These are phyloP conservation scores for Fopius arisanus DNA, from an alignment of 1,140 invertebrate genomes.

Conservation along the genomic window DNA sequence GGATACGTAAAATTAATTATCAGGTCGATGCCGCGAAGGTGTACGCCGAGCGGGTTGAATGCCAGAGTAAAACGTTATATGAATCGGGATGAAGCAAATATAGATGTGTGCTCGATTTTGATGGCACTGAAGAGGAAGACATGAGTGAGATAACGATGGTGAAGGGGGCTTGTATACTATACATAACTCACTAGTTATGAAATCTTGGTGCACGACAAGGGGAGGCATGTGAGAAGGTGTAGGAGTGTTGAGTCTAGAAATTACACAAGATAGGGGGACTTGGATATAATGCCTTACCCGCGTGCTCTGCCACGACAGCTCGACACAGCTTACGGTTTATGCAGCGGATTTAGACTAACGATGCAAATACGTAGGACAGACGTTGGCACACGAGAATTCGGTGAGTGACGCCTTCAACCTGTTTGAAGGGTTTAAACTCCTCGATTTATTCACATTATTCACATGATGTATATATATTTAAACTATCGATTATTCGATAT, in stretches of 20 bases:
- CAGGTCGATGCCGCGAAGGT: slow-evolving; percentile 44
- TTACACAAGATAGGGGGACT: slow-evolving; percentile 49
- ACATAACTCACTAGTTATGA: slow-evolving; percentile 23
- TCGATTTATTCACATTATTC: neutral
- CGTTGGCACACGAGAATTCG: slow-evolving; percentile 43
- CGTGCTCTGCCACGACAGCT: slow-evolving; percentile 35
- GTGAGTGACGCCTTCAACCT: slow-evolving; percentile 23
- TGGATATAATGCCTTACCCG: slow-evolving; percentile 47
- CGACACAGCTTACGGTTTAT: slow-evolving; percentile 45
- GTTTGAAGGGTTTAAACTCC: slow-evolving; percentile 19
- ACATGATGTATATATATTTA: neutral
- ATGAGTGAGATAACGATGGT: neutral
- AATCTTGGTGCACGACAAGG: slow-evolving; percentile 21
- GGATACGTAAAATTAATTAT: slow-evolving; percentile 64
- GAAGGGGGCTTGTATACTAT: neutral
- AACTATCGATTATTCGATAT: too few relatives aligned
- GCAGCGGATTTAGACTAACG: slow-evolving; percentile 55
- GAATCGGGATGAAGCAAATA: neutral
- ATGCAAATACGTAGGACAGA: slow-evolving; percentile 45
- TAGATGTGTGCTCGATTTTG: neutral
- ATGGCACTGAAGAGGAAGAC: neutral
- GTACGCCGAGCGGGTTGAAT: neutral
- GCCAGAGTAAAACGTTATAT: neutral
- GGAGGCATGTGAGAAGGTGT: slow-evolving; percentile 24
- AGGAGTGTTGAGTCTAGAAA: slow-evolving; percentile 41